These are phyloP conservation scores for Hyaena hyaena DNA, from an alignment of 2,113 vertebrate genomes.

Conservation along the genomic window DNA sequence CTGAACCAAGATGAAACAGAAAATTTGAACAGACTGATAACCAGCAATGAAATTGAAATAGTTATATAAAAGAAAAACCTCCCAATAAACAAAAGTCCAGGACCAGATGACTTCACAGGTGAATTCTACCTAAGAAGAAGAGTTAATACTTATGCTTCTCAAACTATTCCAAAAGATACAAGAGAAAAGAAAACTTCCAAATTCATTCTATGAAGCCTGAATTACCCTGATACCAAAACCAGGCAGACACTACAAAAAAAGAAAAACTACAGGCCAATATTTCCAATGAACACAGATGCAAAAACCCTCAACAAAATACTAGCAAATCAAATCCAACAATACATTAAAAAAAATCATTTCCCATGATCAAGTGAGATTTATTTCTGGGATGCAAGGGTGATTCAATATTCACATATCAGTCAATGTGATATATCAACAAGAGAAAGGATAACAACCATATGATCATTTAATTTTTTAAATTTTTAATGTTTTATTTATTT, in stretches of 20 bases:
- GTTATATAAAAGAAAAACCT: not conserved
- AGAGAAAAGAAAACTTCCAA: not conserved
- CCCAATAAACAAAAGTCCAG: not conserved
- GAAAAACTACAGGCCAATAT: not conserved
- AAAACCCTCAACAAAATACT: not conserved
- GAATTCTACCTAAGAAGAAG: not conserved
- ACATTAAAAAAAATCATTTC: not conserved
- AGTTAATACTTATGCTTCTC: not conserved
- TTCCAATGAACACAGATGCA: not conserved
- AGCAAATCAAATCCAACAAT: not conserved
- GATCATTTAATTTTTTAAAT: not conserved
- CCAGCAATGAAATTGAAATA: not conserved
- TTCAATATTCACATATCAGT: not conserved
- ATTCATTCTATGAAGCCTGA: not conserved
- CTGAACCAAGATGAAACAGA: not conserved
- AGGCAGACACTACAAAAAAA: not conserved
- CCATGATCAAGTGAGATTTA: not conserved
- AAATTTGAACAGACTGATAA: not conserved
- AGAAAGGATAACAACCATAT: not conserved
- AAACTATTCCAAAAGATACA: not conserved
- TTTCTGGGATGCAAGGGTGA: not conserved
- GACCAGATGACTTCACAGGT: not conserved
- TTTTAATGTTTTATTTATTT: no score
- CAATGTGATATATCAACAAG: not conserved
- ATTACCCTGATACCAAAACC: not conserved